Evolutionary conservation across 2,113 vertebrate species (phyloP).

Genomic region (Gymnogyps californianus): DNA sequence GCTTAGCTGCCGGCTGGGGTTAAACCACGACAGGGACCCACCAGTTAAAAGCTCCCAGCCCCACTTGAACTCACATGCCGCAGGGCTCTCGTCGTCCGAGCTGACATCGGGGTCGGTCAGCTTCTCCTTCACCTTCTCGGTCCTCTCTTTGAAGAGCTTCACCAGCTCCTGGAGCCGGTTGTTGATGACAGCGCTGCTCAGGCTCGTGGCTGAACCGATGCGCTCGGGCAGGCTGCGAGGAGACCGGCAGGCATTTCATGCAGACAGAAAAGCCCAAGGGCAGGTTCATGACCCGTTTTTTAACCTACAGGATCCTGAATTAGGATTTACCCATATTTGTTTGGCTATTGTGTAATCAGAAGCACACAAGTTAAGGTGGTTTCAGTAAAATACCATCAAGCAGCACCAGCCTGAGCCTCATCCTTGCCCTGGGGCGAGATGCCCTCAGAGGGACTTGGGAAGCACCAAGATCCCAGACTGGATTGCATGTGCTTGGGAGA

Average conservation of each 20-base stretch:
- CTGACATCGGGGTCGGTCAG: conserved; percentile 84
- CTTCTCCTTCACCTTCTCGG: conserved; percentile 84
- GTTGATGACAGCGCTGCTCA: conserved; percentile 75
- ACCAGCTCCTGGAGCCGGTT: conserved; percentile 87
- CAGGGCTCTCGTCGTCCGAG: conserved; percentile 86
- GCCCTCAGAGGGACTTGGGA: background rate
- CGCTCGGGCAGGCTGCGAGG: conserved; percentile 72
- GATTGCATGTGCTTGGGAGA: background rate
- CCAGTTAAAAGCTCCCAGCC: background rate
- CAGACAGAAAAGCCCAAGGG: background rate
- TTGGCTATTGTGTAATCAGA: too few relatives aligned
- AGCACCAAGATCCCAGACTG: background rate
- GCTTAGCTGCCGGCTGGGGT: too few relatives aligned
- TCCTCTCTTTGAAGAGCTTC: conserved; percentile 86
- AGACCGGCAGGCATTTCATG: background rate
- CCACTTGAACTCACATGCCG: conserved; percentile 76
- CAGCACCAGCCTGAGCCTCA: background rate
- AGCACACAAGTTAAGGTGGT: background rate
- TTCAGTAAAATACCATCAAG: background rate
- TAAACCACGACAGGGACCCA: too few relatives aligned
- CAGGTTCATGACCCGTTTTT: background rate
- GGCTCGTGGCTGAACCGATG: conserved; percentile 73
- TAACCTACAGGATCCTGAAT: background rate
- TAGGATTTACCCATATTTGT: background rate
- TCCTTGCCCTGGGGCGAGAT: background rate